phyloP scores from a whole-genome alignment of 1,140 invertebrate species.

The Drosophila fuyamai region DNA sequence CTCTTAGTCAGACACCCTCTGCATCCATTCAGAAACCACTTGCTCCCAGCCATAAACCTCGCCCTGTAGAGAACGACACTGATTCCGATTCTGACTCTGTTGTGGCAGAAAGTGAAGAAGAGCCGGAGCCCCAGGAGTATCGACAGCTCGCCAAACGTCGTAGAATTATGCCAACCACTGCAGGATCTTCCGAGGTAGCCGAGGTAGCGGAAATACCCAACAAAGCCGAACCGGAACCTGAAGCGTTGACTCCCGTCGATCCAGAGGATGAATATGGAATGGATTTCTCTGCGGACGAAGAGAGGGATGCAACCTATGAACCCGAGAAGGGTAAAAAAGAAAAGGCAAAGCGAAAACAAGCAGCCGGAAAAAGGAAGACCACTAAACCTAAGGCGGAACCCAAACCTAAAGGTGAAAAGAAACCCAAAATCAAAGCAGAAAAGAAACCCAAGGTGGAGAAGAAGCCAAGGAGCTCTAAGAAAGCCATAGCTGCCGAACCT shows the following conservation, averaged over 20 bases:
- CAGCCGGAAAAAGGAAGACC: conserved; percentile 22
- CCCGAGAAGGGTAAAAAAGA: conserved; percentile 33
- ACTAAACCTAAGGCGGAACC: conserved; percentile 41
- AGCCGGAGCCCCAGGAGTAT: conserved; percentile 61
- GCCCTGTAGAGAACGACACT: neutral
- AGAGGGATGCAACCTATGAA: conserved; percentile 58
- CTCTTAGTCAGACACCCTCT: neutral
- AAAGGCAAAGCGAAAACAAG: conserved; percentile 26
- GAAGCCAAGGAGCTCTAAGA: conserved; percentile 17
- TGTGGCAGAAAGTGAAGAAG: conserved; percentile 78
- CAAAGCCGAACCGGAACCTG: neutral
- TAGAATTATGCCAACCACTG: conserved; percentile 30
- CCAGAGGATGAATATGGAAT: neutral
- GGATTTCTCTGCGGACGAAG: conserved; percentile 72
- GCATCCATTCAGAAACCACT: neutral
- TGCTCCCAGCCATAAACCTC: neutral
- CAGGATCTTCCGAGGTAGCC: conserved; percentile 3
- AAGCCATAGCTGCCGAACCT: neutral
- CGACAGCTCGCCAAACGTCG: conserved; percentile 73
- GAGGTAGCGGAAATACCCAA: neutral
- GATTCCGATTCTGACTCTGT: conserved; percentile 76
- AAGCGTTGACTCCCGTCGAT: neutral
- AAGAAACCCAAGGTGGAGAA: conserved; percentile 54
- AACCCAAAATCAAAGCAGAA: conserved; percentile 37
- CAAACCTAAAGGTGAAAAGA: conserved; percentile 51